Conservation (phyloP, 1,140 invertebrate species). For the Theocolax elegans region DNA sequence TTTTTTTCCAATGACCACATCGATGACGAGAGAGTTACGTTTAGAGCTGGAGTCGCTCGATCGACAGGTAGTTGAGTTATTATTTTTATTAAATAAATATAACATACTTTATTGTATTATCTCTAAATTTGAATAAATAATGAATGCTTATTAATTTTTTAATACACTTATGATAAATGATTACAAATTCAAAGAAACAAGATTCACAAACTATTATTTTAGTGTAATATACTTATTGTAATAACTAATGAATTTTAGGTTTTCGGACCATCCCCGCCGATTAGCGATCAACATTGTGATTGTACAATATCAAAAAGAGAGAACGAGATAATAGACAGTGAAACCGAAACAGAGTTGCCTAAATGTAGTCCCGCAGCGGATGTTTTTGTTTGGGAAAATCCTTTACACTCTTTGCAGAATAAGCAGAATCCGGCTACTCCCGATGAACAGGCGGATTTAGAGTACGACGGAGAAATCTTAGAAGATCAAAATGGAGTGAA, state of each 20-base stretch:
- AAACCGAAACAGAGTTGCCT: constrained; percentile 62
- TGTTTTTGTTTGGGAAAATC: constrained; percentile 83
- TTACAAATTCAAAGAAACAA: too few relatives aligned
- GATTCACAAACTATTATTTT: too few relatives aligned
- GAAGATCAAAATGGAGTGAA: constrained; percentile 73
- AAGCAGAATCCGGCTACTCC: constrained; percentile 71
- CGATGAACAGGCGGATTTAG: constrained; percentile 76
- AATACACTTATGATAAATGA: too few relatives aligned
- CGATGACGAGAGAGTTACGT: constrained; percentile 83
- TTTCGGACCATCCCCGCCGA: constrained; percentile 59
- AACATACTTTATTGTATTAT: background rate
- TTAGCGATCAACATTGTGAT: constrained; percentile 57
- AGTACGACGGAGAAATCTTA: constrained; percentile 75
- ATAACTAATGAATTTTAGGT: constrained; percentile 45
- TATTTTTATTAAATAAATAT: constrained; percentile 48
- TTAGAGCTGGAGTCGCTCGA: constrained; percentile 85
- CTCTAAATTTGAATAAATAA: too few relatives aligned
- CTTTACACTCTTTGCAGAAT: constrained; percentile 67
- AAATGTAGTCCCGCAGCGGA: constrained; percentile 68
- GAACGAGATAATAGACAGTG: constrained; percentile 57
- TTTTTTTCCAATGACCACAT: constrained; percentile 87
- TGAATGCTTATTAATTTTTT: too few relatives aligned
- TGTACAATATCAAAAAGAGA: constrained; percentile 59
- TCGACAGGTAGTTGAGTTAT: constrained; percentile 74
- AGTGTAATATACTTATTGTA: too few relatives aligned